A percentile compares a stretch with the other conserved stretches of the same genome.
phyloP scores from a whole-genome alignment of 2,113 vertebrate species.

The Calyptomena viridis region DNA sequence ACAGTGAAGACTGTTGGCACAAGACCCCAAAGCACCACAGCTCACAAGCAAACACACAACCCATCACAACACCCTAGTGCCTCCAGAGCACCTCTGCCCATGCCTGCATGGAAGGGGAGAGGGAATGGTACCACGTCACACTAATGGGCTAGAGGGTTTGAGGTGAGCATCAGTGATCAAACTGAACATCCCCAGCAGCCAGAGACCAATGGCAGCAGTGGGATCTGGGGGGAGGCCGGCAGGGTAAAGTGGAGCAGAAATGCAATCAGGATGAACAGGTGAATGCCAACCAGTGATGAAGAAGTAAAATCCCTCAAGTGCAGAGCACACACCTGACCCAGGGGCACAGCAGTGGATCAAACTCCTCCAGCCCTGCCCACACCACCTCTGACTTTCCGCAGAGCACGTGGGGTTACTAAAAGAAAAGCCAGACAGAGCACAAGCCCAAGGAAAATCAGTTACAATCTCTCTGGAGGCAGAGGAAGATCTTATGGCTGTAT shows the following conservation, averaged over 20 bases:
- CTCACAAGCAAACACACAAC: neutral
- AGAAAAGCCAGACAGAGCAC: neutral
- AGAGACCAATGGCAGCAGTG: neutral
- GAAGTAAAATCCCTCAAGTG: neutral
- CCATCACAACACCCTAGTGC: accelerated
- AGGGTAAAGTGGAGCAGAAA: neutral
- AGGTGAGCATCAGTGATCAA: neutral
- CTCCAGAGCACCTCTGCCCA: neutral
- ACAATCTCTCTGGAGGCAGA: neutral
- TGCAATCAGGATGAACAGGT: neutral
- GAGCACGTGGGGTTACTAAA: accelerated
- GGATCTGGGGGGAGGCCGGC: neutral
- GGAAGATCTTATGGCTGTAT: accelerated
- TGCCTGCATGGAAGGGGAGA: neutral
- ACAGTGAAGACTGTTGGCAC: accelerated
- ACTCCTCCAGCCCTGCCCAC: no score
- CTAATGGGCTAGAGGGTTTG: neutral
- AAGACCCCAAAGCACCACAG: neutral
- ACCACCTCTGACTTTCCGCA: neutral
- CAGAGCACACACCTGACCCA: neutral
- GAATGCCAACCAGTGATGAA: accelerated
- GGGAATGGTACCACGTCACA: neutral
- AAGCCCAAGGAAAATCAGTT: no score
- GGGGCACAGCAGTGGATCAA: neutral
- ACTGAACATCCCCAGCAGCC: accelerated